A percentile compares a stretch with the other conserved stretches of the same genome.
These are phyloP conservation scores for Cephus rjabovi DNA, from an alignment of 2,888 invertebrate genomes.

Conservation along the genomic window DNA sequence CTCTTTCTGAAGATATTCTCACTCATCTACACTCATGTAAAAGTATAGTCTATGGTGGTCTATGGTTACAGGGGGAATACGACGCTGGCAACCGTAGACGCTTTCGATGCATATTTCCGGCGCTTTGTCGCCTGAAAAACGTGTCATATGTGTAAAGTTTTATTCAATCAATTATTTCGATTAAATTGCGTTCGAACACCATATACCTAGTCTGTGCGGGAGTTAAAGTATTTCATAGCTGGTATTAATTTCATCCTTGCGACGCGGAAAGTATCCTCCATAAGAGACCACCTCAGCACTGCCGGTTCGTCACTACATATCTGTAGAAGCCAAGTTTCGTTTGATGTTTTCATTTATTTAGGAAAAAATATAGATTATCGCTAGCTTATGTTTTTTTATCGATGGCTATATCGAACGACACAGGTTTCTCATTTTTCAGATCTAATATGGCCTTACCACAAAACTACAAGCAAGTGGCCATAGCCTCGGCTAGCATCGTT, in stretches of 20 bases:
- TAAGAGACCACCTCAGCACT: neutral
- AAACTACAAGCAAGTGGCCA: conserved; percentile 87
- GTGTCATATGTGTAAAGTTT: neutral
- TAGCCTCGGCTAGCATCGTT: conserved; percentile 79
- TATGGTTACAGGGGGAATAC: neutral
- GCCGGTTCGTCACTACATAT: neutral
- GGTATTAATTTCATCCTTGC: neutral
- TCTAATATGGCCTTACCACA: conserved; percentile 81
- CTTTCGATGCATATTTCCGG: neutral
- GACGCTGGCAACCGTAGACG: neutral
- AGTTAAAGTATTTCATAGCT: neutral
- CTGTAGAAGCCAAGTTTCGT: neutral
- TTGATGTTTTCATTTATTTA: neutral
- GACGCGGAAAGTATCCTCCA: neutral
- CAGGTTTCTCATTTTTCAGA: neutral
- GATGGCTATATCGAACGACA: neutral
- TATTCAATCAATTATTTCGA: neutral
- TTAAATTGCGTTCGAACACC: neutral
- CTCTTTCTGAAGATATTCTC: neutral
- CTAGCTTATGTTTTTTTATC: neutral
- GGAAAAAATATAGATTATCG: neutral
- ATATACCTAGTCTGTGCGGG: neutral
- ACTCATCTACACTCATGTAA: neutral
- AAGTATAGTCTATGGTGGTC: neutral
- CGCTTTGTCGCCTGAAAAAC: neutral